Percentiles rank a stretch among this genome's conserved stretches.
phyloP scores from a whole-genome alignment of 2,113 vertebrate genomes.

The Dipodomys stephensi region DNA sequence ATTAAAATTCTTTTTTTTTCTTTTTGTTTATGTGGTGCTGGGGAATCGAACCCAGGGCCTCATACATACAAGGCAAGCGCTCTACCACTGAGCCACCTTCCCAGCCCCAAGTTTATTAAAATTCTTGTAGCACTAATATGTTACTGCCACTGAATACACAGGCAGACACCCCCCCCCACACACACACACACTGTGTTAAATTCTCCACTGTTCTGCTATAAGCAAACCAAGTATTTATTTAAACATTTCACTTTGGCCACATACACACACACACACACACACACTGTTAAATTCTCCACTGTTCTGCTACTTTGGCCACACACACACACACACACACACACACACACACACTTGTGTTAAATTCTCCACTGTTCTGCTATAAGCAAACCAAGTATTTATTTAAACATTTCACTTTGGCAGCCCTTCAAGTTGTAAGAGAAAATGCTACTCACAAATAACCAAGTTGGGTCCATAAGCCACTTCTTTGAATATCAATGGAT shows the following conservation, averaged over 20 bases:
- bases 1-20: not conserved
- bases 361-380: conserved; percentile 17
- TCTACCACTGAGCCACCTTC: no score
- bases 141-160: not conserved
- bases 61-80: no score
- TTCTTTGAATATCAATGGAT: not conserved
- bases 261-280: not conserved
- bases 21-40: no score
- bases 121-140: not conserved
- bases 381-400: conserved; percentile 17
- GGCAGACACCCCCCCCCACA: not conserved
- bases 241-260: not conserved
- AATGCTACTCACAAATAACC: not conserved
- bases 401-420: not conserved
- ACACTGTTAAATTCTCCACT: no score
- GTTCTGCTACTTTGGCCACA: no score
- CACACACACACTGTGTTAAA: not conserved
- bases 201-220: conserved; percentile 19
- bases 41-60: no score
- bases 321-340: no score
- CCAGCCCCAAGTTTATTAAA: not conserved
- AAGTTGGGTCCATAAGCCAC: not conserved
- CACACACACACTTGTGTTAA: not conserved
- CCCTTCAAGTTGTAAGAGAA: not conserved
- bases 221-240: conserved; percentile 18